Percentiles rank a stretch among this genome's conserved stretches.
Evolutionary conservation across 1,140 invertebrate species (phyloP).

Genomic region (Monochamus saltuarius): DNA sequence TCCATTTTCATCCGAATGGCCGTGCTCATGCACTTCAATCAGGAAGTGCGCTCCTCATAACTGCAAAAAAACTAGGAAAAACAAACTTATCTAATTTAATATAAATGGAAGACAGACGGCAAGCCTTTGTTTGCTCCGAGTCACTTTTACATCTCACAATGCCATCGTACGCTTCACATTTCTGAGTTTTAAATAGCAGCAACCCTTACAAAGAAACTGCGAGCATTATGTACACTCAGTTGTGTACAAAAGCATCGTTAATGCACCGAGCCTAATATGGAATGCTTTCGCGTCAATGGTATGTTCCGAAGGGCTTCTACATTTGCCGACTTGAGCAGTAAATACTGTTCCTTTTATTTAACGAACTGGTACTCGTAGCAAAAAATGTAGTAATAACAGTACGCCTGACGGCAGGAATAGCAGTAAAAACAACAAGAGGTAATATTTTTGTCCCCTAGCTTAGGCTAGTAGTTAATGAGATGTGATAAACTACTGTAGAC

Average conservation of each 20-base stretch:
- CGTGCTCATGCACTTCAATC: too few species aligned
- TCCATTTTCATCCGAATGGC: too few species aligned
- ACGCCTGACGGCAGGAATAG: too few species aligned
- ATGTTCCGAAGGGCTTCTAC: neutral
- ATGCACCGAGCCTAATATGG: conserved; percentile 23
- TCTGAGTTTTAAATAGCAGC: conserved; percentile 29
- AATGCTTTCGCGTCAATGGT: conserved; percentile 22
- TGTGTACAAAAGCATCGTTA: conserved; percentile 28
- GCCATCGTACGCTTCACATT: conserved; percentile 22
- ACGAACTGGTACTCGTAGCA: too few species aligned
- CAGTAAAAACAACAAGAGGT: too few species aligned
- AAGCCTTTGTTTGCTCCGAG: neutral
- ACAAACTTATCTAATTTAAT: neutral
- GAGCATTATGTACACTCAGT: conserved; percentile 27
- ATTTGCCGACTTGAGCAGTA: neutral
- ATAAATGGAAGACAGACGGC: neutral
- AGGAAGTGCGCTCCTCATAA: too few species aligned
- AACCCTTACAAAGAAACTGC: conserved; percentile 20
- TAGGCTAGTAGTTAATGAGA: too few species aligned
- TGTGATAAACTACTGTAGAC: too few species aligned
- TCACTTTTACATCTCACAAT: conserved; percentile 8
- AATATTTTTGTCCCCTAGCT: too few species aligned
- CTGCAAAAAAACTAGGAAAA: too few species aligned
- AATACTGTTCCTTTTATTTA: too few species aligned
- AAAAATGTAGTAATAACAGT: too few species aligned